Percentiles rank a stretch among this genome's conserved stretches.
Evolutionary conservation across 2,113 vertebrate genomes (phyloP).

Genomic region (Terrapene triunguis): DNA sequence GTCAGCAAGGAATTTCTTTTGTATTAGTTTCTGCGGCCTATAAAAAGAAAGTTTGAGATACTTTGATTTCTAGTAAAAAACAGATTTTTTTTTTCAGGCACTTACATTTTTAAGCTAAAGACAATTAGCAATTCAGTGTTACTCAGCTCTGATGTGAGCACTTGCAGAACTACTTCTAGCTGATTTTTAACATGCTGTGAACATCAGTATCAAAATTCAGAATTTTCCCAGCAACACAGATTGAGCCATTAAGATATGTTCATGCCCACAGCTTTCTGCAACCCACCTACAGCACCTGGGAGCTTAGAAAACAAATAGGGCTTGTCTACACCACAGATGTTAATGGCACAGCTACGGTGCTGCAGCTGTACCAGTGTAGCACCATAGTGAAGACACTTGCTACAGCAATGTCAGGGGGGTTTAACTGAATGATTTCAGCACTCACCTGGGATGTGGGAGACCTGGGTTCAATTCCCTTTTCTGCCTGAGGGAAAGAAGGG

Average conservation of each 20-base stretch:
- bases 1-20: background rate
- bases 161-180: background rate
- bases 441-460: background rate
- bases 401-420: background rate
- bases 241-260: background rate
- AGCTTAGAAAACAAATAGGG: background rate
- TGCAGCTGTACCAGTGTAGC: background rate
- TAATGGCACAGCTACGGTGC: background rate
- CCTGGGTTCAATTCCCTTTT: background rate
- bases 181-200: background rate
- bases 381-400: background rate
- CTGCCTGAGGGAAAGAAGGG: background rate
- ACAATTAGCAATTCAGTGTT: background rate
- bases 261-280: background rate
- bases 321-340: background rate
- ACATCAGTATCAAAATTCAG: background rate
- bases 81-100: background rate
- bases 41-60: background rate
- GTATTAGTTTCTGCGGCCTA: background rate
- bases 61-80: background rate
- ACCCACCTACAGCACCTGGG: background rate
- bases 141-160: background rate
- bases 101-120: background rate
- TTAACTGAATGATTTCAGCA: background rate
- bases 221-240: background rate